Evolutionary conservation across 1,140 invertebrate species (phyloP).

Genomic region (Diprion similis): DNA sequence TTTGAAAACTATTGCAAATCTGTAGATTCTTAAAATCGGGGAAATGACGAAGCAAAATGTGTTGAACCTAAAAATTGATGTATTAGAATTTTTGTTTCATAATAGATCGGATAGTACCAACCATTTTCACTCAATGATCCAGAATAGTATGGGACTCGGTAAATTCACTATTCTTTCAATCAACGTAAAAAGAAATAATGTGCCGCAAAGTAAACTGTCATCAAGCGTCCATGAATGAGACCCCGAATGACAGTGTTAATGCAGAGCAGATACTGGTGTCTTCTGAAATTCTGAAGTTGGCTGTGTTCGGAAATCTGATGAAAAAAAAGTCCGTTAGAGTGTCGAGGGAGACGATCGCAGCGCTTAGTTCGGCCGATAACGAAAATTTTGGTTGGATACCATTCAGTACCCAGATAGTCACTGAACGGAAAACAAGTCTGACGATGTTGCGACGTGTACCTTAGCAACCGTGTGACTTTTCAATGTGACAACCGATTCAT

Average conservation of each 20-base stretch:
- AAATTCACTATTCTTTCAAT: background rate
- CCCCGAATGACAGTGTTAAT: background rate
- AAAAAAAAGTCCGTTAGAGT: background rate
- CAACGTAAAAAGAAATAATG: background rate
- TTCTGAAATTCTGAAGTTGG: background rate
- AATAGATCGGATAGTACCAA: background rate
- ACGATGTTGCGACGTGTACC: too few species aligned
- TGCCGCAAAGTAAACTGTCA: conserved; percentile 5
- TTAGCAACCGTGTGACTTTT: too few species aligned
- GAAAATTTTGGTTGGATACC: too few species aligned
- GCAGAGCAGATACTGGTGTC: too few species aligned
- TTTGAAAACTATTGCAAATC: too few species aligned
- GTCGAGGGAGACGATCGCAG: too few species aligned
- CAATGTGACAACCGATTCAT: too few species aligned
- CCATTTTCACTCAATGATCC: background rate
- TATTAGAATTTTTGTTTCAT: too few species aligned
- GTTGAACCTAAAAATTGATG: too few species aligned
- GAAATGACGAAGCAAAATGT: conserved; percentile 1
- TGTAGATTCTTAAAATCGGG: background rate
- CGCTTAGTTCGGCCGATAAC: too few species aligned
- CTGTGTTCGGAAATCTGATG: background rate
- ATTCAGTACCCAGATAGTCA: too few species aligned
- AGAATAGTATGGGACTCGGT: background rate
- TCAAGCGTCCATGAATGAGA: background rate
- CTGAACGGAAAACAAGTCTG: too few species aligned